phyloP scores from a whole-genome alignment of 2,113 vertebrate species.

The Macaca nemestrina region DNA sequence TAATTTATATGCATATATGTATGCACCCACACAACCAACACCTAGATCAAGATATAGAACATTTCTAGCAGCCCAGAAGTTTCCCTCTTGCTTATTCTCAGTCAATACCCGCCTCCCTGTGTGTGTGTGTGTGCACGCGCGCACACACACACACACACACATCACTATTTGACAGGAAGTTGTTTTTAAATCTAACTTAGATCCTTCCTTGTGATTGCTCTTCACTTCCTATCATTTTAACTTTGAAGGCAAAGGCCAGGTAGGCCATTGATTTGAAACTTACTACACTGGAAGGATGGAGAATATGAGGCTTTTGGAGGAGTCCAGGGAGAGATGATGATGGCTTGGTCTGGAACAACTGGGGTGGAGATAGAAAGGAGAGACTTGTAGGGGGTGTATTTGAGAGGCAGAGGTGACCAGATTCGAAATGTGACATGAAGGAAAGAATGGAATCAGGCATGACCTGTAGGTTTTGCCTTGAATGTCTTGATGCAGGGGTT shows the following conservation, averaged over 20 bases:
- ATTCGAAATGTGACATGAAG: background rate
- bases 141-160: background rate
- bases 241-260: background rate
- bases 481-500: background rate
- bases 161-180: slow-evolving; percentile 30
- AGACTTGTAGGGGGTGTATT: background rate
- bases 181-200: background rate
- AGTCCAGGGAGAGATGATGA: background rate
- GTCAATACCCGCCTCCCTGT: background rate
- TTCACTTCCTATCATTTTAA: background rate
- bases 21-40: slow-evolving; percentile 17
- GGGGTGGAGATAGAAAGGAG: too few relatives aligned
- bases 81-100: background rate
- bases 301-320: background rate
- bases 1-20: slow-evolving; percentile 9
- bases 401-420: background rate
- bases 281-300: background rate
- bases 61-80: background rate
- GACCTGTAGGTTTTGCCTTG: background rate
- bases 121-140: rapidly evolving
- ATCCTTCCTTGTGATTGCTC: background rate
- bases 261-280: background rate
- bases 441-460: background rate
- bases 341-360: background rate
- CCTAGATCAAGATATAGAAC: background rate